Evolutionary conservation across 2,113 vertebrate species (phyloP).

Genomic region (Chamaetylas fuelleborni): DNA sequence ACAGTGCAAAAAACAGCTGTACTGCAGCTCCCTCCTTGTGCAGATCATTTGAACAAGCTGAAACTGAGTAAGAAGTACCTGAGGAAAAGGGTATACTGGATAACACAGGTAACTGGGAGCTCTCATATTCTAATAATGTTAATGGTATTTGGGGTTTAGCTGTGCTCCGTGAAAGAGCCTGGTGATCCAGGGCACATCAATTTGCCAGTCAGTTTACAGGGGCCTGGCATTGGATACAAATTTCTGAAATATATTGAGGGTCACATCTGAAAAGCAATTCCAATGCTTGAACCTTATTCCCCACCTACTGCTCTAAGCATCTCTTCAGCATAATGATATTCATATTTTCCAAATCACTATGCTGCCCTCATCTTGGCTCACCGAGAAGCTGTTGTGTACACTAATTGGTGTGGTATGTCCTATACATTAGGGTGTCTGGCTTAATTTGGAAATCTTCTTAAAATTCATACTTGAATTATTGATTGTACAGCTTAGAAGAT

Average conservation of each 20-base stretch:
- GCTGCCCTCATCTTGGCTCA: neutral
- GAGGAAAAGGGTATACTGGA: neutral
- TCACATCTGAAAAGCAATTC: constrained; percentile 4
- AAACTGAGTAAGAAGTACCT: neutral
- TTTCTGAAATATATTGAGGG: neutral
- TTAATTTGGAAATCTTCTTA: constrained; percentile 39
- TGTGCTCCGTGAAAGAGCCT: neutral
- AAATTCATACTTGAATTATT: constrained; percentile 22
- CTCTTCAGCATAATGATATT: neutral
- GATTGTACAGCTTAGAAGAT: neutral
- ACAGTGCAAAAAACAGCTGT: neutral
- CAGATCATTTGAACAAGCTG: neutral
- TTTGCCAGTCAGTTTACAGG: neutral
- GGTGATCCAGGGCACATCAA: neutral
- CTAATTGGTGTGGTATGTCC: neutral
- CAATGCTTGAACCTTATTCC: neutral
- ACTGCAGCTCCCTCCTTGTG: neutral
- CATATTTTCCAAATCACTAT: neutral
- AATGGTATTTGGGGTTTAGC: neutral
- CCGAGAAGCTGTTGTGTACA: neutral
- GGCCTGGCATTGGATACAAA: neutral
- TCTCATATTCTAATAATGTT: neutral
- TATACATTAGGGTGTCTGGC: neutral
- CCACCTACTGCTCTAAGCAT: neutral
- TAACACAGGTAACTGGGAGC: neutral